A percentile compares a stretch with the other conserved stretches of the same genome.
phyloP scores from a whole-genome alignment of 2,888 invertebrate genomes.

The Byasa hedistus region DNA sequence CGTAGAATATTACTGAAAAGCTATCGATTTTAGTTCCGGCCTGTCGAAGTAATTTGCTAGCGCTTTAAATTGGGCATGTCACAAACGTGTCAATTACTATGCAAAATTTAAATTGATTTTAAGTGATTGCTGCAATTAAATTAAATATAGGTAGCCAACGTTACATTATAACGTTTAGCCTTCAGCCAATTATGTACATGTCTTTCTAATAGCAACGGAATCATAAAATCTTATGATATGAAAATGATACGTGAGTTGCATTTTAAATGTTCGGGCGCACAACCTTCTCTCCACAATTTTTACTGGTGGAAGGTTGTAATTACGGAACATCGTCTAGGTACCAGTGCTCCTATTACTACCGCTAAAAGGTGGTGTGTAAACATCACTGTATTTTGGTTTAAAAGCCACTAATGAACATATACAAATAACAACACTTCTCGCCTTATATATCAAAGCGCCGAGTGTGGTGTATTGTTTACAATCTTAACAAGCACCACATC shows the following conservation, averaged over 20 bases:
- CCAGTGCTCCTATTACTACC: too few relatives aligned
- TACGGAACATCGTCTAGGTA: too few relatives aligned
- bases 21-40: slow-evolving; percentile 13
- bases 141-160: slow-evolving; percentile 15
- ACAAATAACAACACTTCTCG: too few relatives aligned
- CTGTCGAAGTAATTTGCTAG: slow-evolving; percentile 11
- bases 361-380: too few relatives aligned
- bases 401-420: too few relatives aligned
- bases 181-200: slow-evolving; percentile 11
- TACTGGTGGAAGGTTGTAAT: too few relatives aligned
- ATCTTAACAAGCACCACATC: too few relatives aligned
- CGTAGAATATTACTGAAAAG: background rate
- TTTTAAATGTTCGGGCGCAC: background rate
- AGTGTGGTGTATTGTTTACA: too few relatives aligned
- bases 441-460: too few relatives aligned
- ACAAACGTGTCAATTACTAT: slow-evolving; percentile 24
- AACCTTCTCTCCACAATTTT: background rate
- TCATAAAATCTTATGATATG: slow-evolving; percentile 1
- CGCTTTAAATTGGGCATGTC: slow-evolving; percentile 23
- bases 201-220: background rate
- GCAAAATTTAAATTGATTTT: slow-evolving; percentile 27
- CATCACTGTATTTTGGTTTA: too few relatives aligned
- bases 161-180: slow-evolving; percentile 10
- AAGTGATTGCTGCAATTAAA: slow-evolving; percentile 23
- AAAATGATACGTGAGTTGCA: background rate